phyloP scores from a whole-genome alignment of 2,113 vertebrate genomes.

The Erpornis zantholeuca region DNA sequence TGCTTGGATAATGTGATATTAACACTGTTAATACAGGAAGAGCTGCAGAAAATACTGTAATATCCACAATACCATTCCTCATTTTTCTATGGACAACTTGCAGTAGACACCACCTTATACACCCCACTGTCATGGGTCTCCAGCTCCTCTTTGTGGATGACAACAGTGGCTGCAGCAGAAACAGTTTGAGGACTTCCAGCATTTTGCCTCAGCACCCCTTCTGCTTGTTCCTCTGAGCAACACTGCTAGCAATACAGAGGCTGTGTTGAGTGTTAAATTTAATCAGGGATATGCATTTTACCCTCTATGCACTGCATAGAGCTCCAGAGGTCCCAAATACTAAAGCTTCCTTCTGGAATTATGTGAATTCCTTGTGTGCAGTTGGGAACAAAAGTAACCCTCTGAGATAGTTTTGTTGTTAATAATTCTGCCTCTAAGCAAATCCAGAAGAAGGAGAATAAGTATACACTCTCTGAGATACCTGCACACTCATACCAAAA shows the following conservation, averaged over 20 bases:
- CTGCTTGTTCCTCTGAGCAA: background rate
- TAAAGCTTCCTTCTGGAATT: background rate
- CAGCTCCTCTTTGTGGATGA: conserved; percentile 34
- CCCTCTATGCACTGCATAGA: background rate
- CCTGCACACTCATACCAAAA: background rate
- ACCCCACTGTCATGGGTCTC: background rate
- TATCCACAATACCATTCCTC: background rate
- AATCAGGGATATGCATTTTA: background rate
- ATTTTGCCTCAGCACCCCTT: background rate
- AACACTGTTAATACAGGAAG: background rate
- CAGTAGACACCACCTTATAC: background rate
- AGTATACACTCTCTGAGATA: accelerated
- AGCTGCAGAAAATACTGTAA: background rate
- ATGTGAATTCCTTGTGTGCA: background rate
- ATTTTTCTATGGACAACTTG: background rate
- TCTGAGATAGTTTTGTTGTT: background rate
- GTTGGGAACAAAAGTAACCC: background rate
- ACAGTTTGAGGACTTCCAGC: background rate
- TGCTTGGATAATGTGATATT: background rate
- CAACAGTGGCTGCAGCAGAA: conserved; percentile 2
- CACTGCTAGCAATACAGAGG: background rate
- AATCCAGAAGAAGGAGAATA: background rate
- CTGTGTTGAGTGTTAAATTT: background rate
- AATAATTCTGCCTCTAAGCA: background rate
- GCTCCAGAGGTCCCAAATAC: background rate